These are phyloP conservation scores for Tinea trinotella DNA, from an alignment of 2,888 invertebrate genomes.

Conservation along the genomic window DNA sequence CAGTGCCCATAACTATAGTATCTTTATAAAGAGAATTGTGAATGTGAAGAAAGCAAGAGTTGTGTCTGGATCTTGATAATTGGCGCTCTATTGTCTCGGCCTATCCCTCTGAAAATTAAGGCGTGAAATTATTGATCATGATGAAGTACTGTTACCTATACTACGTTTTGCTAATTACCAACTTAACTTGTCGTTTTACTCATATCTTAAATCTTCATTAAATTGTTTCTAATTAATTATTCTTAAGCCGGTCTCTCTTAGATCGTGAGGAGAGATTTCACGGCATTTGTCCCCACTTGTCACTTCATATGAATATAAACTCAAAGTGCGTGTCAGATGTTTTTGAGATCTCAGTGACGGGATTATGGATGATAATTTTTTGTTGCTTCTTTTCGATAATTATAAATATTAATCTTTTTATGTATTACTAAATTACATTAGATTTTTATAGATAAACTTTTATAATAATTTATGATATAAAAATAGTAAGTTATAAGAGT, in stretches of 20 bases:
- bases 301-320: slow-evolving; percentile 8
- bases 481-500: no score
- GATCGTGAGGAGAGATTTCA: slow-evolving; percentile 23
- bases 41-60: no score
- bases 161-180: slow-evolving; percentile 3
- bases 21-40: no score
- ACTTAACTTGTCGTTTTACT: not conserved
- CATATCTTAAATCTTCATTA: not conserved
- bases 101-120: no score
- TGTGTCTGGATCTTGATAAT: no score
- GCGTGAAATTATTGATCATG: no score
- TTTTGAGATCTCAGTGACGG: slow-evolving; percentile 14
- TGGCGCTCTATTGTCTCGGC: no score
- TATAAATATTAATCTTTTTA: slow-evolving; percentile 13
- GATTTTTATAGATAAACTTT: not conserved
- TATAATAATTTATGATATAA: not conserved
- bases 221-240: slow-evolving; percentile 10
- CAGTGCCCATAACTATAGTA: no score
- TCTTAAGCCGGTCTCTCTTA: slow-evolving; percentile 17
- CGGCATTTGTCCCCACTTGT: slow-evolving; percentile 18
- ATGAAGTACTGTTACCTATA: no score
- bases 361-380: slow-evolving; percentile 12
- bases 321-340: slow-evolving; percentile 4
- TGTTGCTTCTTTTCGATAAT: slow-evolving; percentile 5
- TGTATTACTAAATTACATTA: slow-evolving; percentile 1